Base-by-base conservation (phyloP, 30 jellyfish, hydroid and myxozoan species). In the Aurelia aurita region DNA sequence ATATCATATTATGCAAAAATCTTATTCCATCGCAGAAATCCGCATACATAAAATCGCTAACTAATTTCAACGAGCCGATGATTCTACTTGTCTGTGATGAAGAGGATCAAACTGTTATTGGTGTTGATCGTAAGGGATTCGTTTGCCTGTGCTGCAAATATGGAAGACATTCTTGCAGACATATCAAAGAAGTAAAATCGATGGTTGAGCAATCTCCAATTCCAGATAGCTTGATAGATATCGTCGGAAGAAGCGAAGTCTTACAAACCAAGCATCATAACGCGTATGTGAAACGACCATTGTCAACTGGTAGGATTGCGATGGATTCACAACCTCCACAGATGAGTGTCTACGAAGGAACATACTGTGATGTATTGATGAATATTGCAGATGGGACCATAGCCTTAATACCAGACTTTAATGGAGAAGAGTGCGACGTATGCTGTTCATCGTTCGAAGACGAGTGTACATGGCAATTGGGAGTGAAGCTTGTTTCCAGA, bases 121-220 rank as follows among this genome's bases (percentile, higher is more conserved):
- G 81, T 26, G 6, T 34, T 26, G 81, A 69, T 39, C 62, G 64
- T 4, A 32, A 34, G 27, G 81, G 81, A 3, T 22, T 69, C 19
- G 81, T 69, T 9, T 69, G 81, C 29, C 31, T 4, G 31, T 28
- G 63, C 14, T 69, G 81, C 26, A 34, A 16, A 22, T 69, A 2
- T 69, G 81, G 81, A 69, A 69, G 81, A 26, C 81, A 69, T 9
- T 9, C 14, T 35, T 69, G 81, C 20, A 4, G 10, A 3, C 81
- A 69, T 47, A 26, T 69, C 11, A 35, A 69, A 31, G 14, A 3
- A 69, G 7, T 69, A 7, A 31, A 69, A 4, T 7, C 62, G 10
- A 6, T 34, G 54, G 13, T 35, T 29, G 54, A 31, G 5, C 6
- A 15, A 12, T 4, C 5, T 5, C 12, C 62, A 31, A 21, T 21